These are phyloP conservation scores for Sebastes dallii DNA, from an alignment of 2,797 vertebrate species.

Conservation along the genomic window DNA sequence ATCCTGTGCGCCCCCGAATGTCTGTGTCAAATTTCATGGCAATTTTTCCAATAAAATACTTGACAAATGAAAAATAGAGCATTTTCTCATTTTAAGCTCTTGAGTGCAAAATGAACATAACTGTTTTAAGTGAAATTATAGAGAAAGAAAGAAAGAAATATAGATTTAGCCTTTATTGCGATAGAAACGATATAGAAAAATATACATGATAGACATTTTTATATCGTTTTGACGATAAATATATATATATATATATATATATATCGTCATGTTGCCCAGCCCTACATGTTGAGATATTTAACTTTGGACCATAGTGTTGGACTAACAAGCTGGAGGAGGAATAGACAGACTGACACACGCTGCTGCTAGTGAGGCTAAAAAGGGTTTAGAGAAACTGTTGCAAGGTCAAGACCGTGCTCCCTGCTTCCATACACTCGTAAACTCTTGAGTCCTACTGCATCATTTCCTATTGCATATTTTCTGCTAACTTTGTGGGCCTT, in stretches of 20 bases:
- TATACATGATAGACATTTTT: no score
- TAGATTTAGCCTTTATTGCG: no score
- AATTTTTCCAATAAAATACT: neutral
- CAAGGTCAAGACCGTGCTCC: conserved; percentile 9
- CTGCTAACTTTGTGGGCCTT: conserved; percentile 3
- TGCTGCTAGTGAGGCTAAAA: conserved; percentile 14
- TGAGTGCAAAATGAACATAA: no score
- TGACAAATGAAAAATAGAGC: no score
- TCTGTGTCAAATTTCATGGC: neutral
- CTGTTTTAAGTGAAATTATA: no score
- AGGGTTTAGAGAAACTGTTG: neutral
- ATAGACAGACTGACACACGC: neutral
- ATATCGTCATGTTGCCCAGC: no score
- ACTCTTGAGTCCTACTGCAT: neutral
- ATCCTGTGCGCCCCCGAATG: neutral
- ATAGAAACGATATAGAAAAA: no score
- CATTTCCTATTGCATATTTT: conserved; percentile 29
- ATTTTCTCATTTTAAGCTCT: no score
- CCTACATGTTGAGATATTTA: neutral
- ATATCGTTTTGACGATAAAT: no score
- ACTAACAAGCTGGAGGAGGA: neutral
- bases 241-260: no score
- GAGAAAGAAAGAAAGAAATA: no score
- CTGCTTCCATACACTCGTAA: neutral
- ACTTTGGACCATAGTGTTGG: neutral